These are phyloP conservation scores for Cyphomyrmex costatus DNA, from an alignment of 1,140 invertebrate genomes.

Conservation along the genomic window DNA sequence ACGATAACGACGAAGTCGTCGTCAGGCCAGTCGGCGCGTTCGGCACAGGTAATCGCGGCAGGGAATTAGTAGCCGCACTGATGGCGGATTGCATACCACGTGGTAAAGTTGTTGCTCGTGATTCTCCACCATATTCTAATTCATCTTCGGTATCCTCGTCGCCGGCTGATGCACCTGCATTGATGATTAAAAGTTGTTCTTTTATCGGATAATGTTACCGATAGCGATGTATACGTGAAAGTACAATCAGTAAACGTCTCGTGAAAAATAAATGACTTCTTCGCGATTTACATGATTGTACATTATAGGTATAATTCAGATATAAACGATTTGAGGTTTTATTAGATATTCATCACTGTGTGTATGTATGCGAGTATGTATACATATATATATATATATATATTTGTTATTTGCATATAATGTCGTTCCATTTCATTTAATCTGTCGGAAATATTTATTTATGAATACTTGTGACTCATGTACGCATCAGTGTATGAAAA, in stretches of 20 bases:
- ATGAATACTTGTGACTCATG: not conserved
- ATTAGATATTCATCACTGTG: not conserved
- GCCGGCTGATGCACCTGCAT: constrained; percentile 86
- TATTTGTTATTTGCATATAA: constrained; percentile 13
- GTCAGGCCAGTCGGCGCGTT: constrained; percentile 85
- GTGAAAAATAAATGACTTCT: not conserved
- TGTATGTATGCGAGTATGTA: not conserved
- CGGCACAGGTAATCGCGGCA: constrained; percentile 91
- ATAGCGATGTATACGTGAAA: not conserved
- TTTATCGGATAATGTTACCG: not conserved
- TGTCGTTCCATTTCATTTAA: not conserved
- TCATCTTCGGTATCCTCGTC: constrained; percentile 90
- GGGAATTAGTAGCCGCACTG: constrained; percentile 90
- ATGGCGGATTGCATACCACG: constrained; percentile 88
- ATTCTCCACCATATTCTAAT: constrained; percentile 84
- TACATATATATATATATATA: not conserved
- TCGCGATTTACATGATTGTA: constrained; percentile 1
- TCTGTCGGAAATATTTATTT: not conserved
- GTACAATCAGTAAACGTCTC: not conserved
- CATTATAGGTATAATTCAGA: not conserved
- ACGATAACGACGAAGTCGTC: constrained; percentile 80
- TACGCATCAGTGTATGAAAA: not conserved
- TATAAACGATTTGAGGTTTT: not conserved
- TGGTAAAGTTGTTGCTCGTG: constrained; percentile 89
- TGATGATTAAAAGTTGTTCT: not conserved